A percentile compares a stretch with the other conserved stretches of the same genome.
Evolutionary conservation across 2,797 vertebrate genomes (phyloP).

Genomic region (Coregonus suidteri): DNA sequence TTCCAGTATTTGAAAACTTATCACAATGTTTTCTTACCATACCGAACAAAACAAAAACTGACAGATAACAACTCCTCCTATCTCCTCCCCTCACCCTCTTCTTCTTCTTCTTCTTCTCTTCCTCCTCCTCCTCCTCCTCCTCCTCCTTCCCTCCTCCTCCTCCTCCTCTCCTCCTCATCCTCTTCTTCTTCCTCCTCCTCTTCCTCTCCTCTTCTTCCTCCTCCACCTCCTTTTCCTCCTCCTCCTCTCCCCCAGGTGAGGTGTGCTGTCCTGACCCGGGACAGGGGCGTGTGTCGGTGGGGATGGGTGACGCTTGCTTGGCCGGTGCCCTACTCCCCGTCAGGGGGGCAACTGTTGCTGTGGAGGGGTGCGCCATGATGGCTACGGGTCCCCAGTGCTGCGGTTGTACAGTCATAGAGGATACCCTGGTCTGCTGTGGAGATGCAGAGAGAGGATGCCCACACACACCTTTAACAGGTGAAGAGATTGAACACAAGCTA

Average conservation of each 20-base stretch:
- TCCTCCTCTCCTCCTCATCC: too few relatives aligned
- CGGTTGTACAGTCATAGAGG: not conserved
- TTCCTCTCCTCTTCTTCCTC: too few relatives aligned
- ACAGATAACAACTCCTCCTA: conserved; percentile 16
- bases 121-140: too few relatives aligned
- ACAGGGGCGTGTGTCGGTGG: conserved; percentile 75
- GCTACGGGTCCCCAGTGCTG: conserved; percentile 15
- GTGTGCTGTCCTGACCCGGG: conserved; percentile 83
- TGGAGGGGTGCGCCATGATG: not conserved
- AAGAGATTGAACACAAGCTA: not conserved
- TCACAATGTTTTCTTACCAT: too few relatives aligned
- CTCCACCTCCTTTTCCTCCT: too few relatives aligned
- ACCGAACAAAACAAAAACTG: too few relatives aligned
- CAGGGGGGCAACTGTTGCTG: conserved; percentile 72
- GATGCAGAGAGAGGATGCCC: not conserved
- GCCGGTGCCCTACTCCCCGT: conserved; percentile 78
- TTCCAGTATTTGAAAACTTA: too few relatives aligned
- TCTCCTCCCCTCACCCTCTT: too few relatives aligned
- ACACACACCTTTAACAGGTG: not conserved
- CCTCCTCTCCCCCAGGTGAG: conserved; percentile 72
- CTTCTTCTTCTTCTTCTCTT: not conserved
- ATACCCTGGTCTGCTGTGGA: conserved; percentile 10
- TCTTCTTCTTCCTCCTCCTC: too few relatives aligned
- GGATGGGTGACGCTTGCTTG: conserved; percentile 87
- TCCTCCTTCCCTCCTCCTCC: not conserved